Evolutionary conservation across 2,888 invertebrate species (phyloP), one percentile per base, ranked within the genome.

Genomic region (Eremobia ochroleuca): DNA sequence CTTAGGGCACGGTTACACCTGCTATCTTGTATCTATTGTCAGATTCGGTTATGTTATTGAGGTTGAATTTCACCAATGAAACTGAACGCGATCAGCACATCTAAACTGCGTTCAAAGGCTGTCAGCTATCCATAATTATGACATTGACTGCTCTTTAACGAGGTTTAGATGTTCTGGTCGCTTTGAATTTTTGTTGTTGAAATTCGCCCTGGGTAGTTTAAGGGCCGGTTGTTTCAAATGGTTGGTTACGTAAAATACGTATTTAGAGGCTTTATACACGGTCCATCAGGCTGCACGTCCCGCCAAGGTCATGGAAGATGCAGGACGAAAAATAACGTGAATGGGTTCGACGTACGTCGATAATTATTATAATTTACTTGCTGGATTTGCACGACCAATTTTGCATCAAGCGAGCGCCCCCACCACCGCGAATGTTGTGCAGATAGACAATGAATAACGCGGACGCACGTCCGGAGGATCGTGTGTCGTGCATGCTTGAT

Each of bases 1-100:
- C 67, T 77, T 75, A 79, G 55, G 67, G 68, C 80, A 61, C n/a
- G 69, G 37, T 73, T 77, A 86, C 76, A 83, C 66, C 85, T 73
- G 79, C 62, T 66, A 79, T 62, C 59, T 71, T 28, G 31, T 69
- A 25, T 52, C 55, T 67, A 76, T 78, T 76, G 76, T 55, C 43
- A 64, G 49, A 72, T 64, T 73, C 28, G 15, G 67, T 61, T 55
- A 25, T 40, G 55, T 34, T n/a, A 28, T 2, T 68, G 34, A 61
- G 13, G 34, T 8, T 9, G 31, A 21, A 21, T 28, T 58, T 58
- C 28, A 8, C 58, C 6, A 28, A 58, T 15, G 28, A 15, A 58
- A 58, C 58, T 28, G 15, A 28, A 13, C 55, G 25, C 52, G 9
- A 31, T 31, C 4, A 31, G 31, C 31, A 61, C 61, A 34, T 11